Evolutionary conservation across 2,113 vertebrate species (phyloP).

Genomic region (Drymodes brunneopygia): DNA sequence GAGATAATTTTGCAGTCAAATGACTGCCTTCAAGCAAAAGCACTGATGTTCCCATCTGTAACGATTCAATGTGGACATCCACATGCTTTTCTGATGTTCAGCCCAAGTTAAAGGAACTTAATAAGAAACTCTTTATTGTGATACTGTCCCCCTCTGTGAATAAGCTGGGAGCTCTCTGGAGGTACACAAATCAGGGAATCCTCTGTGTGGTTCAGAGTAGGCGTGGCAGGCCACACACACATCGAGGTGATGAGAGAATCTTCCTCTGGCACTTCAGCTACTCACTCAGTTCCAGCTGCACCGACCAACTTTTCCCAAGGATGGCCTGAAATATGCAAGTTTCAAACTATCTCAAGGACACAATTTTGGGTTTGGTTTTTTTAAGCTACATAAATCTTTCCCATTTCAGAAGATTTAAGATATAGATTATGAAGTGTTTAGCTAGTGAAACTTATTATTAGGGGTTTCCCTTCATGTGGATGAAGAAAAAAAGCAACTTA

Average conservation of each 20-base stretch:
- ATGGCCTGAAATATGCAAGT: accelerated
- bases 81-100: background rate
- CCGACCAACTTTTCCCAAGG: background rate
- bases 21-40: background rate
- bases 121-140: background rate
- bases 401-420: background rate
- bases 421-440: background rate
- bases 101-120: background rate
- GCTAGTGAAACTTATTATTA: background rate
- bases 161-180: background rate
- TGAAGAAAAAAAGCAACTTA: background rate
- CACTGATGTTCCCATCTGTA: background rate
- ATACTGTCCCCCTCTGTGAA: background rate
- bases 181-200: background rate
- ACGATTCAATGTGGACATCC: background rate
- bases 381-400: background rate
- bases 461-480: background rate
- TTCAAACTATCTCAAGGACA: background rate
- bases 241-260: accelerated
- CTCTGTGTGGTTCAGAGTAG: background rate
- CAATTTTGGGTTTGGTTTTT: background rate
- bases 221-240: accelerated
- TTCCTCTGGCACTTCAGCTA: background rate
- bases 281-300: background rate
- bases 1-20: background rate